A percentile compares a stretch with the other conserved stretches of the same genome.
Conservation (phyloP, 1,140 invertebrate genomes). For the Drosophila sp. region DNA sequence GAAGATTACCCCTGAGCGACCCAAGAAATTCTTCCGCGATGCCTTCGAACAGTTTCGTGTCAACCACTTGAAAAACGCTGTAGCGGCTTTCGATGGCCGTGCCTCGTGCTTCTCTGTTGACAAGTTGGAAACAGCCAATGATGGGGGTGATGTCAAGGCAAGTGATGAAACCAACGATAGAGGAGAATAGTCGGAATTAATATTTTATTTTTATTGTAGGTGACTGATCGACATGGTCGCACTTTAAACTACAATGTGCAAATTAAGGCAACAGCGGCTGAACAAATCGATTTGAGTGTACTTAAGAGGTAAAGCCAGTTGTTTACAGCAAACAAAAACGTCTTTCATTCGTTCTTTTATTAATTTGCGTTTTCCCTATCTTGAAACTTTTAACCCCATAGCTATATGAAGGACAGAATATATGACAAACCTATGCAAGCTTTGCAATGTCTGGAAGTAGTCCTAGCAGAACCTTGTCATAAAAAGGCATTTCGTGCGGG, state of each 20-base stretch:
- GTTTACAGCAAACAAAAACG: neutral
- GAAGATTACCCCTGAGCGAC: constrained; percentile 83
- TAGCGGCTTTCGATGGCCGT: constrained; percentile 89
- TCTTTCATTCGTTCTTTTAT: too few relatives aligned
- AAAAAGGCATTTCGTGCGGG: constrained; percentile 85
- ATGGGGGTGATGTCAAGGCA: constrained; percentile 53
- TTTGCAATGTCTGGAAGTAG: constrained; percentile 92
- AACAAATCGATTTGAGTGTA: constrained; percentile 84
- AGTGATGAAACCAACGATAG: neutral
- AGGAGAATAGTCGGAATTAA: neutral
- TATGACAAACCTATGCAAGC: constrained; percentile 86
- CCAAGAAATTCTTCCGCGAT: constrained; percentile 83
- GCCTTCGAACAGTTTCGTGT: constrained; percentile 66
- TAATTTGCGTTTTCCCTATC: too few relatives aligned
- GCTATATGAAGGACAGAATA: constrained; percentile 71
- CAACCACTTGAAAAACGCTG: constrained; percentile 58
- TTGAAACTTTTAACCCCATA: constrained; percentile 12
- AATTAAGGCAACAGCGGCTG: constrained; percentile 85
- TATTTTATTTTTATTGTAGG: constrained; percentile 36
- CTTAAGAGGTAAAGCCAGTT: constrained; percentile 82
- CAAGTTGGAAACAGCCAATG: constrained; percentile 23
- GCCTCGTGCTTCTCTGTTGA: constrained; percentile 81
- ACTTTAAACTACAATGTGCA: constrained; percentile 84
- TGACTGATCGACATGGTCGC: constrained; percentile 49
- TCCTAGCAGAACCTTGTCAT: constrained; percentile 84